Percentiles rank a stretch among this genome's conserved stretches.
phyloP scores from a whole-genome alignment of 1,140 invertebrate genomes.

The Reticulitermes speratus region DNA sequence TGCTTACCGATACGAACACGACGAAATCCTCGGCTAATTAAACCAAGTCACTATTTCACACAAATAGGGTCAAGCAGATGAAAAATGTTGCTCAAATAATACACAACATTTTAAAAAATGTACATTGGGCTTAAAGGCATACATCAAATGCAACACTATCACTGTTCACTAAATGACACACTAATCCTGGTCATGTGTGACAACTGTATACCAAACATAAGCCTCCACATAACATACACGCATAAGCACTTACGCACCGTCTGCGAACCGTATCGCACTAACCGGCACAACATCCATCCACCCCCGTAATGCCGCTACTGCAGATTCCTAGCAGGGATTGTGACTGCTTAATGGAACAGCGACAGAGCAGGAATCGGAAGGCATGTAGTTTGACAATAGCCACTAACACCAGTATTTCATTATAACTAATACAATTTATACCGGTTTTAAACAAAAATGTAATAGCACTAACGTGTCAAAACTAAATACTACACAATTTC shows the following conservation, averaged over 20 bases:
- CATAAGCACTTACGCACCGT: neutral
- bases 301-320: neutral
- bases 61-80: neutral
- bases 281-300: neutral
- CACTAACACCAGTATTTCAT: neutral
- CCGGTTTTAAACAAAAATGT: too few relatives aligned
- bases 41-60: neutral
- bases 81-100: neutral
- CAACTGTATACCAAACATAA: neutral
- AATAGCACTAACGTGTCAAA: too few relatives aligned
- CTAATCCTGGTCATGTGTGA: neutral
- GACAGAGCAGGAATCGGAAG: neutral
- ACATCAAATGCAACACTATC: neutral
- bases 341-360: neutral
- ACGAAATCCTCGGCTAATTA: neutral
- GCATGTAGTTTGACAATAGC: neutral
- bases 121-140: neutral
- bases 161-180: conserved; percentile 11
- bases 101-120: neutral
- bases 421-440: neutral
- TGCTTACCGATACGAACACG: neutral
- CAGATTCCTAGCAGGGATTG: neutral
- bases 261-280: neutral
- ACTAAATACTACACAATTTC: too few relatives aligned
- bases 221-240: neutral